Evolutionary conservation across 2,797 vertebrate species (phyloP), one percentile per base, ranked within the genome.

Genomic region (Vultur gryphus): DNA sequence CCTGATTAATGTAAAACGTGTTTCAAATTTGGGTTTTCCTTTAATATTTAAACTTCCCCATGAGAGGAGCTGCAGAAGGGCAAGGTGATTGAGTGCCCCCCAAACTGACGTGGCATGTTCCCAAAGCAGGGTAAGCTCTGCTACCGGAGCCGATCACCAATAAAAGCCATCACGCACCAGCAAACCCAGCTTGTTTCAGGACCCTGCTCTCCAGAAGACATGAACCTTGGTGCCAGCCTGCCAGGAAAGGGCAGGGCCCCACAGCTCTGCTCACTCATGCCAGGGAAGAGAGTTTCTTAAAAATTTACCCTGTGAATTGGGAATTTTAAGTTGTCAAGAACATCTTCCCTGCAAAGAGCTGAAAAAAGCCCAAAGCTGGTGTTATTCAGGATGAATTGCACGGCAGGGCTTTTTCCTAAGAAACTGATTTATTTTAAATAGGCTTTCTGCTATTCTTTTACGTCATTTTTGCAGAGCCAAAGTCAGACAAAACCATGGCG

Each of bases 21-120:
- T 82, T 91, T 90, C 86, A 96, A 83, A 95, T 95, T 91, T 92
- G 76, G 69, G 21, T 75, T 62, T 90, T 76, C 41, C n/a, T 94
- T 95, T 94, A 96, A 91, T 96, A 95, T 95, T 96, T 95, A 76
- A 97, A 76, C 51, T 78, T 79, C 16, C 25, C n/a, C 58, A 19
- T 43, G 85, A 86, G 79, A 65, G 37, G 8, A 93, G 35, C 43
- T 49, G 76, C 35, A 91, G 82, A 62, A 46, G 57, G 61, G 16
- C 55, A 49, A 13, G 13, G 82, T 88, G 93, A 71, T 48, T 43
- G 88, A 72, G 65, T 69, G 66, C 1, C 33, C 72, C 48, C 35
- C 35, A 54, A 3, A 16, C 7, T 41, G 43, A 25, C 0, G 1
- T 37, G 48, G 28, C 10, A 4, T 23, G 64, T 41, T 69, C 82